phyloP scores from a whole-genome alignment of 1,140 invertebrate genomes.

The Lepidurus couesii region DNA sequence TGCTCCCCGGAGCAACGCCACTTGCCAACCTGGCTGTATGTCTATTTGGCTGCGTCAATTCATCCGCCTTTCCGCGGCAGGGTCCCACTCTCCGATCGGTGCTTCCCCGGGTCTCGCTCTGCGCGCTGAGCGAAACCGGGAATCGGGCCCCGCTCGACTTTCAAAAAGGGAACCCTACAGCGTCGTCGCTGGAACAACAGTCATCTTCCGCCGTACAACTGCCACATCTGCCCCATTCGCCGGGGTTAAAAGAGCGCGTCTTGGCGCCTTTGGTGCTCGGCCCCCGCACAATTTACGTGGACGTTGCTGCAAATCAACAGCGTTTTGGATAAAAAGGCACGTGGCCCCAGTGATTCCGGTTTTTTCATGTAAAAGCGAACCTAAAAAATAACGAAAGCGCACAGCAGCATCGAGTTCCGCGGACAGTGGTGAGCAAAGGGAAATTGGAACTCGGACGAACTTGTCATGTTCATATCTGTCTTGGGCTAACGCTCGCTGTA shows the following conservation, averaged over 20 bases:
- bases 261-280: not conserved
- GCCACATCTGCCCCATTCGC: not conserved
- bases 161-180: not conserved
- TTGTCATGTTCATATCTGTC: conserved; percentile 5
- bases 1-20: not conserved
- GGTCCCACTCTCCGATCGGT: no score
- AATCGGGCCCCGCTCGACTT: not conserved
- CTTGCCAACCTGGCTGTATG: not conserved
- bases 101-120: no score
- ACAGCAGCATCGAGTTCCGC: not conserved
- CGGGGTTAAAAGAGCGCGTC: not conserved
- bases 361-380: not conserved
- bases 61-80: not conserved
- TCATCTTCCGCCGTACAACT: not conserved
- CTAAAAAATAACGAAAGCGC: not conserved
- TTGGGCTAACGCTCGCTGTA: not conserved
- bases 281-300: not conserved
- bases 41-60: conserved; percentile 18
- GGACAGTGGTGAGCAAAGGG: not conserved
- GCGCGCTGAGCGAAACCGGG: no score
- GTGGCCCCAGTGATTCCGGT: not conserved
- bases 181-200: not conserved
- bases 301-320: not conserved
- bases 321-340: not conserved
- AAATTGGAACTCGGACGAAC: not conserved